Conservation (phyloP, 2,888 invertebrate genomes). For the Pelosia muscerda region DNA sequence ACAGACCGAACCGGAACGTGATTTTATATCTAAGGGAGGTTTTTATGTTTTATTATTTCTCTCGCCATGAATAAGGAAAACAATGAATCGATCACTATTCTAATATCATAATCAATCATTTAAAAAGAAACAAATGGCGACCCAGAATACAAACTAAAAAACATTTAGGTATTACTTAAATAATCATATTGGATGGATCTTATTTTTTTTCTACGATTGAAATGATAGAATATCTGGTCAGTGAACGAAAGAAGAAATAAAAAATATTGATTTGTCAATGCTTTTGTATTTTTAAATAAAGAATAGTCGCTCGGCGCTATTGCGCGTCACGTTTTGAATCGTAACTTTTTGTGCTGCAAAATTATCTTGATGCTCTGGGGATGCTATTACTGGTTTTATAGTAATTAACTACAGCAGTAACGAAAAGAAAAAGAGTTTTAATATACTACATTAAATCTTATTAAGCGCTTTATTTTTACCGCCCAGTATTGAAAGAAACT, state of each 20-base stretch:
- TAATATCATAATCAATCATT: background rate
- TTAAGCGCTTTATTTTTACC: conserved; percentile 29
- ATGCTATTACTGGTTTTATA: conserved; percentile 17
- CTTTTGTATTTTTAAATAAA: conserved; percentile 8
- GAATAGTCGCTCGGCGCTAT: conserved; percentile 3
- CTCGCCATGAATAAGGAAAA: no score
- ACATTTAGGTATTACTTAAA: background rate
- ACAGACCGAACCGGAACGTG: no score
- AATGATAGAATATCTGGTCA: background rate
- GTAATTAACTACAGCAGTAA: conserved; percentile 23
- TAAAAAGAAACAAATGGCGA: background rate
- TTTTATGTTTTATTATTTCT: no score
- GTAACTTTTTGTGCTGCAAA: conserved; percentile 18
- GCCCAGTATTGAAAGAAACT: conserved; percentile 33
- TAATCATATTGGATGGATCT: background rate
- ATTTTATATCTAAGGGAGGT: no score
- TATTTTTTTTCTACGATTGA: background rate
- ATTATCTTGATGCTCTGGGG: conserved; percentile 9
- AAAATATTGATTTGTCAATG: conserved; percentile 6
- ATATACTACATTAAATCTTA: conserved; percentile 22
- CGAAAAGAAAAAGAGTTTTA: conserved; percentile 21
- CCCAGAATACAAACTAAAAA: background rate
- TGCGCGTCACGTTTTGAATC: conserved; percentile 15
- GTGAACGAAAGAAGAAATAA: background rate
- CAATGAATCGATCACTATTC: no score